A percentile compares a stretch with the other conserved stretches of the same genome.
These are phyloP conservation scores for Macrotis lagotis DNA, from an alignment of 2,113 vertebrate species.

Conservation along the genomic window DNA sequence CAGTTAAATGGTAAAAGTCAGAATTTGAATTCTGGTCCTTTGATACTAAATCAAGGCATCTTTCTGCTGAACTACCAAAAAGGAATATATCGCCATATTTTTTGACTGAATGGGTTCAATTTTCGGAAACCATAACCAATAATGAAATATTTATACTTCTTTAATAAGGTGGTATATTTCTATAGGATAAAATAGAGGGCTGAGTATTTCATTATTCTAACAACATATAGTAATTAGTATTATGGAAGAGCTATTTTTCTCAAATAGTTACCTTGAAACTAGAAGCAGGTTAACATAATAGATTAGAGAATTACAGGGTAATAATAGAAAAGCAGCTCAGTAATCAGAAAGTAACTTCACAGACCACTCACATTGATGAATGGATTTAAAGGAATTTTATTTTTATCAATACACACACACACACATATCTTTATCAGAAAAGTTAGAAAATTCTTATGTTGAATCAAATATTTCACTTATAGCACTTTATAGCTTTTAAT, in stretches of 20 bases:
- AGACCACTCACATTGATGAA: neutral
- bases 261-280: slow-evolving; percentile 70
- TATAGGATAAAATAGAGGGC: slow-evolving; percentile 52
- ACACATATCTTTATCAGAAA: neutral
- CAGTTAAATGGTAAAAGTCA: neutral
- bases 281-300: slow-evolving; percentile 30
- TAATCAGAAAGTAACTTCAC: slow-evolving; percentile 66
- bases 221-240: slow-evolving; percentile 50
- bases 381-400: neutral
- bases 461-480: neutral
- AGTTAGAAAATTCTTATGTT: neutral
- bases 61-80: slow-evolving; percentile 17
- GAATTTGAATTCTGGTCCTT: neutral
- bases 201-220: slow-evolving; percentile 71
- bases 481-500: neutral
- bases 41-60: neutral
- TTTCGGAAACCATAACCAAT: slow-evolving; percentile 71
- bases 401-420: neutral
- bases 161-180: slow-evolving; percentile 53
- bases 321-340: slow-evolving; percentile 54
- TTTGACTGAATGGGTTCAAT: slow-evolving; percentile 55
- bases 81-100: slow-evolving; percentile 48
- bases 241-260: slow-evolving; percentile 58
- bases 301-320: slow-evolving; percentile 48
- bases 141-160: slow-evolving; percentile 62